These are phyloP conservation scores for Psophia crepitans DNA, from an alignment of 2,113 vertebrate species.

Conservation along the genomic window DNA sequence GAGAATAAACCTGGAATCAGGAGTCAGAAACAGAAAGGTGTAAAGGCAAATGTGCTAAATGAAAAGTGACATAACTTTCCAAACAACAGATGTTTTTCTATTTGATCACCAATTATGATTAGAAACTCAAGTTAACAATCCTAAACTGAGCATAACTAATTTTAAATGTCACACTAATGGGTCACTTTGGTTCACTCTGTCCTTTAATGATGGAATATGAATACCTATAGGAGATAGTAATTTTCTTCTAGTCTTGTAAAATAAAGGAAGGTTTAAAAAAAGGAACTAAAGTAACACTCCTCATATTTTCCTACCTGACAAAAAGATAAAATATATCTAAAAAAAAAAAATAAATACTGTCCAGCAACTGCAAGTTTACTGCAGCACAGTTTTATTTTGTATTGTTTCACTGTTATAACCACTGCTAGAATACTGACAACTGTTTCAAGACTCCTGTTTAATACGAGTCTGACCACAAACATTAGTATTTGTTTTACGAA, in stretches of 20 bases:
- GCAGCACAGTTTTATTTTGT: background rate
- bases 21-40: background rate
- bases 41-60: background rate
- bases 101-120: background rate
- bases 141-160: background rate
- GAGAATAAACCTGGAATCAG: background rate
- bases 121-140: background rate
- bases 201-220: background rate
- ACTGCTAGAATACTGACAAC: background rate
- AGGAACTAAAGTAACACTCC: background rate
- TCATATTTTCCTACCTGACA: background rate
- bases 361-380: background rate
- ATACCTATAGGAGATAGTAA: background rate
- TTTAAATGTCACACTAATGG: background rate
- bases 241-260: background rate
- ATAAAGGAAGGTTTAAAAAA: background rate
- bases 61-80: background rate
- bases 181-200: background rate
- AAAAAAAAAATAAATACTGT: background rate
- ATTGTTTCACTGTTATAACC: background rate
- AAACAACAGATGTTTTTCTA: background rate
- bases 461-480: background rate
- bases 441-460: background rate
- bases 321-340: background rate
- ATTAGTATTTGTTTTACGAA: background rate